Conservation (phyloP, 2,888 invertebrate genomes). For the Rhagonycha lutea region DNA sequence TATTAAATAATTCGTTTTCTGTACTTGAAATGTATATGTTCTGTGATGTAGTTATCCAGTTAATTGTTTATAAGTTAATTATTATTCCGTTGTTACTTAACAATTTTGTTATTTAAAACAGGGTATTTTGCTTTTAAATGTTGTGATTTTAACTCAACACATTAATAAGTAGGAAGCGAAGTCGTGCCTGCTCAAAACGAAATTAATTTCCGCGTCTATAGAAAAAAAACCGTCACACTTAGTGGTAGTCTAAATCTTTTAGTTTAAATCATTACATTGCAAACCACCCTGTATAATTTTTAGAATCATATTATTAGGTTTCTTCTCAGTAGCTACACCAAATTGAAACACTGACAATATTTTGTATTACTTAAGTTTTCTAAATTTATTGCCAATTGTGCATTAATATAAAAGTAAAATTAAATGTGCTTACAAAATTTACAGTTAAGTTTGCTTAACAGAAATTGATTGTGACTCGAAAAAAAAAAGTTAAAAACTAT, state of each 20-base stretch:
- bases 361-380: neutral
- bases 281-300: neutral
- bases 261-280: neutral
- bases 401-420: constrained; percentile 2
- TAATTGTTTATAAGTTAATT: neutral
- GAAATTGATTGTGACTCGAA: neutral
- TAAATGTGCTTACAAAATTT: constrained; percentile 3
- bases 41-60: constrained; percentile 14
- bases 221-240: neutral
- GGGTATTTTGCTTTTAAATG: neutral
- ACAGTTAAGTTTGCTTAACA: neutral
- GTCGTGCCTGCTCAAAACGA: neutral
- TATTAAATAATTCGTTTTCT: neutral
- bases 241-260: neutral
- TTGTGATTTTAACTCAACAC: neutral
- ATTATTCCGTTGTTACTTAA: neutral
- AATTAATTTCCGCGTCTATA: neutral
- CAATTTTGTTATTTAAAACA: neutral
- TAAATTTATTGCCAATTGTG: constrained; percentile 6
- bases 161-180: neutral
- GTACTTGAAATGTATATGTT: constrained; percentile 11
- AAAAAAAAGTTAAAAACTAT: neutral
- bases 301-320: neutral
- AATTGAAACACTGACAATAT: neutral
- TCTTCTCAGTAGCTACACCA: neutral